Conservation (phyloP, 2,888 invertebrate genomes). For the Trissonchulus sp. region DNA sequence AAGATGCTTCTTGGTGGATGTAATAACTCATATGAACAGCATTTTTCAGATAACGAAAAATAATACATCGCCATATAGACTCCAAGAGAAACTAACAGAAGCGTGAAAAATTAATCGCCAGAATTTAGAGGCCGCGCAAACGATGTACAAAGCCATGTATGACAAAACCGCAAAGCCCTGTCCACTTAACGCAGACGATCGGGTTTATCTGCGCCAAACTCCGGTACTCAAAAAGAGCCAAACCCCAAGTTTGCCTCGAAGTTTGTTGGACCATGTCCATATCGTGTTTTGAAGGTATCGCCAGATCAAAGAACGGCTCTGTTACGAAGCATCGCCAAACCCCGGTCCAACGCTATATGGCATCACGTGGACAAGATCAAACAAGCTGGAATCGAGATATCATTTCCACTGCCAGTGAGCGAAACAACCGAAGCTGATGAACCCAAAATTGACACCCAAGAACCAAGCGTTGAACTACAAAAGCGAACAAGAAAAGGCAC, state of each 20-base stretch:
- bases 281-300: neutral
- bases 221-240: neutral
- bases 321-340: neutral
- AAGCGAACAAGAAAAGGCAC: too few species aligned
- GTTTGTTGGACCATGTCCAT: neutral
- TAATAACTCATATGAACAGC: neutral
- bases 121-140: too few species aligned
- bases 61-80: constrained; percentile 13
- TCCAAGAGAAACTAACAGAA: neutral
- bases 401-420: too few species aligned
- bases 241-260: neutral
- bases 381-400: too few species aligned
- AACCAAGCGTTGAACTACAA: too few species aligned
- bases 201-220: neutral
- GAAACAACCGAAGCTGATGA: too few species aligned
- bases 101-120: too few species aligned
- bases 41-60: neutral
- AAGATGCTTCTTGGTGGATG: neutral
- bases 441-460: too few species aligned
- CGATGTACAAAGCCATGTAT: neutral
- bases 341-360: neutral
- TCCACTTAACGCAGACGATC: neutral
- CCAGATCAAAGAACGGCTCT: neutral
- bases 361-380: neutral
- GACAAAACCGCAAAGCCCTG: neutral